A percentile compares a stretch with the other conserved stretches of the same genome.
phyloP scores from a whole-genome alignment of 1,140 invertebrate species.

The Anoplophora glabripennis region DNA sequence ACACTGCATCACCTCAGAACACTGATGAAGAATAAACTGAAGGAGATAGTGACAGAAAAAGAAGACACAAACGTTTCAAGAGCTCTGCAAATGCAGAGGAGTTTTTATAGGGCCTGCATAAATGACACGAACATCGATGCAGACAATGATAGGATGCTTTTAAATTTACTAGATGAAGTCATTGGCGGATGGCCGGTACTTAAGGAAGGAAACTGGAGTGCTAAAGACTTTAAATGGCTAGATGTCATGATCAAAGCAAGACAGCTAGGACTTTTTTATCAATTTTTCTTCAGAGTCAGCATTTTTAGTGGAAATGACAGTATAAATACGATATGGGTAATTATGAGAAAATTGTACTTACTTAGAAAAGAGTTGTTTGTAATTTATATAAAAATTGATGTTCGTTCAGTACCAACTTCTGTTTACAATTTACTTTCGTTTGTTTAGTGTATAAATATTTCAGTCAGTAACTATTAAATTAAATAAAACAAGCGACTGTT shows the following conservation, averaged over 20 bases:
- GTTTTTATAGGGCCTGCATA: constrained; percentile 80
- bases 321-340: constrained; percentile 8
- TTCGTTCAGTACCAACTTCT: too few relatives aligned
- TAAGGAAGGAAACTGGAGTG: constrained; percentile 69
- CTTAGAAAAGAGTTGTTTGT: too few relatives aligned
- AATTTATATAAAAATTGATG: too few relatives aligned
- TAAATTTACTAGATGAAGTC: constrained; percentile 64
- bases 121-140: constrained; percentile 73
- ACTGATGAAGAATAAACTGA: constrained; percentile 13
- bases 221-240: constrained; percentile 64
- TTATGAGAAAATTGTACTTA: too few relatives aligned
- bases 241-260: constrained; percentile 75
- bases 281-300: constrained; percentile 81
- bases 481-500: too few relatives aligned
- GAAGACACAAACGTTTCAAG: constrained; percentile 8
- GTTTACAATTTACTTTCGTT: too few relatives aligned
- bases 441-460: too few relatives aligned
- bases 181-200: constrained; percentile 85
- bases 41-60: constrained; percentile 23
- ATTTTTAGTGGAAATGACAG: constrained; percentile 52
- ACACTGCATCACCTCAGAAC: constrained; percentile 14
- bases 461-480: too few relatives aligned
- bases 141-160: constrained; percentile 64
- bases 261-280: constrained; percentile 59
- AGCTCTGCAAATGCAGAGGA: constrained; percentile 57